Evolutionary conservation across 2,797 vertebrate species (phyloP).

Genomic region (Philypnodon macrostomus): DNA sequence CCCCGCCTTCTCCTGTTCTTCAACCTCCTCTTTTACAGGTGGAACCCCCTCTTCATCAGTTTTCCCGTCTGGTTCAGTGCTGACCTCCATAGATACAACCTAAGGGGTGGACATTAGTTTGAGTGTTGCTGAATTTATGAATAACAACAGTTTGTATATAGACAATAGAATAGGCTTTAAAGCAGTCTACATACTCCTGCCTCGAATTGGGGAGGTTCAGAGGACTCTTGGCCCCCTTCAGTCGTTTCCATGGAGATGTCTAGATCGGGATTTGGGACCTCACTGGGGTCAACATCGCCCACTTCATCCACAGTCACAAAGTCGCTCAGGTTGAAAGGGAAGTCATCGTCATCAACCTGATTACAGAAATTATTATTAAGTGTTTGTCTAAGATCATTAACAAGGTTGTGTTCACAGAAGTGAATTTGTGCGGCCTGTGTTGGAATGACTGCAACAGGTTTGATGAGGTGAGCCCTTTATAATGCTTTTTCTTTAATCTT

Average conservation of each 20-base stretch:
- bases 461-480: no score
- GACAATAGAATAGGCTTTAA: no score
- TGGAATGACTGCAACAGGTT: no score
- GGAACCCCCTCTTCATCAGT: background rate
- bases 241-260: conserved; percentile 19
- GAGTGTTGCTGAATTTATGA: no score
- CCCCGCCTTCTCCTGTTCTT: background rate
- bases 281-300: conserved; percentile 64
- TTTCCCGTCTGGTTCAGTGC: background rate
- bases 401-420: no score
- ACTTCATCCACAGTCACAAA: conserved; percentile 91
- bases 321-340: conserved; percentile 86
- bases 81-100: conserved; percentile 16
- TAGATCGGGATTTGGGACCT: conserved; percentile 29
- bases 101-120: conserved; percentile 8
- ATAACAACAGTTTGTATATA: no score
- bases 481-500: no score
- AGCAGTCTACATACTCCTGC: conserved; percentile 10
- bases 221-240: background rate
- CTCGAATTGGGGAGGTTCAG: conserved; percentile 3
- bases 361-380: no score
- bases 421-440: no score
- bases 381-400: no score
- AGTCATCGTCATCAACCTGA: conserved; percentile 53
- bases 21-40: background rate